phyloP scores from a whole-genome alignment of 2,113 vertebrate species.

The Taxidea taxus region DNA sequence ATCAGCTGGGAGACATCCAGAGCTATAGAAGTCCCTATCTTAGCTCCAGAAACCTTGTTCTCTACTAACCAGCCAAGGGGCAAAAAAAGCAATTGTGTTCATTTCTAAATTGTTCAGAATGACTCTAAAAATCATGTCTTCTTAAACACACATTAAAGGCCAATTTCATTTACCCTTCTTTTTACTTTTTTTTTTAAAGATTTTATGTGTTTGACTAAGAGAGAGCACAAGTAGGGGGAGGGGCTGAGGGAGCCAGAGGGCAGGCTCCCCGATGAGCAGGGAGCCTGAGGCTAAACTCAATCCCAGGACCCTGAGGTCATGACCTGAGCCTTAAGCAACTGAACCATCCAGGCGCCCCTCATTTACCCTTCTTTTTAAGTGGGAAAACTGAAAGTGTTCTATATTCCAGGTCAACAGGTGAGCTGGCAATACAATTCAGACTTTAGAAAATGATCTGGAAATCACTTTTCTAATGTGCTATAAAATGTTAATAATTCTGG shows the following conservation, averaged over 20 bases:
- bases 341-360: background rate
- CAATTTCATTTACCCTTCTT: background rate
- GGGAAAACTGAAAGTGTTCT: background rate
- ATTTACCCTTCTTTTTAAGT: background rate
- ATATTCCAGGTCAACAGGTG: background rate
- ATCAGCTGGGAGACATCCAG: background rate
- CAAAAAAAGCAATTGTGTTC: background rate
- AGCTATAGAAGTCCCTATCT: background rate
- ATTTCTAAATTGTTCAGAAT: constrained; percentile 17
- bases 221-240: too few relatives aligned
- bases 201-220: too few relatives aligned
- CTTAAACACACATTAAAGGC: background rate
- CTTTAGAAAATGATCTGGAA: background rate
- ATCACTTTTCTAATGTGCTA: background rate
- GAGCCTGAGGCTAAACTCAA: too few relatives aligned
- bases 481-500: background rate
- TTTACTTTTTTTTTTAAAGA: background rate
- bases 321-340: too few relatives aligned
- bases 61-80: background rate
- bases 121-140: background rate
- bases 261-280: too few relatives aligned
- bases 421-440: background rate
- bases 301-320: too few relatives aligned
- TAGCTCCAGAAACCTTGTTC: background rate
- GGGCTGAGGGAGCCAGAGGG: too few relatives aligned